Percentiles rank a stretch among this genome's conserved stretches.
These are phyloP conservation scores for Chloropsis cyanopogon DNA, from an alignment of 2,113 vertebrate species.

Conservation along the genomic window DNA sequence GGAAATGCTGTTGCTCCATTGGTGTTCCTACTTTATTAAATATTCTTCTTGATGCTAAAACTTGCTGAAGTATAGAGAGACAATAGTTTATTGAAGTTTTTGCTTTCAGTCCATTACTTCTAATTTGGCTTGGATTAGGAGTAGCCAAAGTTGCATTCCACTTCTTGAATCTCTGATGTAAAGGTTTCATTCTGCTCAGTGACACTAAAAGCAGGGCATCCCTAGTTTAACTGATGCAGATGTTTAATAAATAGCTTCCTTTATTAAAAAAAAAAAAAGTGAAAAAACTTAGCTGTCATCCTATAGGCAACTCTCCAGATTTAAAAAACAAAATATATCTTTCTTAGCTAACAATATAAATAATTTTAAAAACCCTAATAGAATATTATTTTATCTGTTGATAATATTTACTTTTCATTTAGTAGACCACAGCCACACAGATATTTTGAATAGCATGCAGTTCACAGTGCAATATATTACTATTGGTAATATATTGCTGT, in stretches of 20 bases:
- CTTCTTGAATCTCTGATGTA: not conserved
- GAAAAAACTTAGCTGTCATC: not conserved
- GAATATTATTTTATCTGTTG: not conserved
- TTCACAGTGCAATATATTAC: not conserved
- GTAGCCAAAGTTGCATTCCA: not conserved
- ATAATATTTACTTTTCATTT: not conserved
- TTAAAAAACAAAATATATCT: not conserved
- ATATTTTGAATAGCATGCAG: not conserved
- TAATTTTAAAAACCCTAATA: not conserved
- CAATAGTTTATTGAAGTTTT: not conserved
- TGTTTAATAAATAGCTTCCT: not conserved
- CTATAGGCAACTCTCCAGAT: not conserved
- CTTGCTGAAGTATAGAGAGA: not conserved
- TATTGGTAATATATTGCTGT: not conserved
- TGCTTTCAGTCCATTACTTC: not conserved
- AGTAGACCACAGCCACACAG: not conserved
- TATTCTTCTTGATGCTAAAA: not conserved
- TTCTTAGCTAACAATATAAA: not conserved
- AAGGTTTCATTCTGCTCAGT: not conserved
- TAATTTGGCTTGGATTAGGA: not conserved
- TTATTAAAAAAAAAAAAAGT: not conserved
- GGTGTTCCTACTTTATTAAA: not conserved
- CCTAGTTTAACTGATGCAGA: not conserved
- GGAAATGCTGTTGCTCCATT: not conserved
- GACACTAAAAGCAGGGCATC: not conserved